Conservation (phyloP, 1,140 invertebrate species). For the Aporrectodea caliginosa region DNA sequence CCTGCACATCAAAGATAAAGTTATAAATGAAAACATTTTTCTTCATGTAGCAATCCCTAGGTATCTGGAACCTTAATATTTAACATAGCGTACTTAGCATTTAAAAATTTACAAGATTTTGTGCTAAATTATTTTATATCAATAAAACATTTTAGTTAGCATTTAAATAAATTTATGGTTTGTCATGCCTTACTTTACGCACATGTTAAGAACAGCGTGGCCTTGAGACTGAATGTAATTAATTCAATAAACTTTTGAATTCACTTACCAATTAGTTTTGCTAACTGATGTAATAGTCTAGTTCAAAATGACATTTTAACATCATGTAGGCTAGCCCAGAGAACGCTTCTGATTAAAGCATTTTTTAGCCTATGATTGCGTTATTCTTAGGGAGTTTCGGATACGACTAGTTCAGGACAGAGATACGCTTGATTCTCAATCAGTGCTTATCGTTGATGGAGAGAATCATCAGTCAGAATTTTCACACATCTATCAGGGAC, state of each 20-base stretch:
- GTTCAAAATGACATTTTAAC: not conserved
- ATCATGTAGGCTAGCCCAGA: not conserved
- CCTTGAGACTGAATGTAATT: not conserved
- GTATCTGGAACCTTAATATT: too few relatives aligned
- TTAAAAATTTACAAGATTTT: too few relatives aligned
- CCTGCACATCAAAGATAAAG: not conserved
- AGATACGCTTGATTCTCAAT: not conserved
- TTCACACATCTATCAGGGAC: constrained; percentile 19
- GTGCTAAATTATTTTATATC: too few relatives aligned
- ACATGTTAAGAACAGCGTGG: not conserved
- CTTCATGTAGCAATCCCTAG: too few relatives aligned
- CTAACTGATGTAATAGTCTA: not conserved
- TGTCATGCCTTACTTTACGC: too few relatives aligned
- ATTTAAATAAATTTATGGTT: too few relatives aligned
- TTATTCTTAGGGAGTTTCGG: constrained; percentile 1
- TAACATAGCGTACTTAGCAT: too few relatives aligned
- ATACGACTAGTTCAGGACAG: not conserved
- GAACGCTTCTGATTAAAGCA: too few relatives aligned
- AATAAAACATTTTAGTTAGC: too few relatives aligned
- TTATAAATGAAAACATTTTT: not conserved
- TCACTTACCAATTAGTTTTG: not conserved
- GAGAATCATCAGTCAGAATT: not conserved
- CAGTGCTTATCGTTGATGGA: constrained; percentile 6
- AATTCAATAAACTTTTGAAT: not conserved
- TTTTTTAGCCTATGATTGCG: not conserved